Conservation (phyloP, 1,140 invertebrate species). For the Choristoneura fumiferana region DNA sequence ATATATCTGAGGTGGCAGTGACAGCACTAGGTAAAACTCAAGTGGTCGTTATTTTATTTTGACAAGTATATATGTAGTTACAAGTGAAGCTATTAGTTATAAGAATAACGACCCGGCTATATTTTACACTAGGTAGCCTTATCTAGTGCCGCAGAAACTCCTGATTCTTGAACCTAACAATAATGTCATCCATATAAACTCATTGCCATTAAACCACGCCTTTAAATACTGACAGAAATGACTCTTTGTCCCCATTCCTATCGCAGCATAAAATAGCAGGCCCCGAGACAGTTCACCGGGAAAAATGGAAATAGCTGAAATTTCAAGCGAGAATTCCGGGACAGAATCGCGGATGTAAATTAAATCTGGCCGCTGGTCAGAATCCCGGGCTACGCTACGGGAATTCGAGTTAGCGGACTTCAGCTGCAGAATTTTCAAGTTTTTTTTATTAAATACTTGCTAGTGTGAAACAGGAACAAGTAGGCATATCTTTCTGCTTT, state of each 20-base stretch:
- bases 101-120: no score
- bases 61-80: no score
- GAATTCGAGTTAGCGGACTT: conserved; percentile 23
- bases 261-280: conserved; percentile 6
- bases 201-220: background rate
- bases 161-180: background rate
- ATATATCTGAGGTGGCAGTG: no score
- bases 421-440: background rate
- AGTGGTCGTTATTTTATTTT: no score
- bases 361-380: conserved; percentile 48
- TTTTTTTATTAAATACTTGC: no score
- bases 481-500: no score
- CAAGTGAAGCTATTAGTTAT: no score
- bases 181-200: background rate
- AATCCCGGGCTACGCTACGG: conserved; percentile 27
- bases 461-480: no score
- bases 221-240: conserved; percentile 1
- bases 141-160: no score
- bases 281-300: conserved; percentile 23
- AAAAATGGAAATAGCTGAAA: conserved; percentile 25
- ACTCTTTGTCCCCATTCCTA: background rate
- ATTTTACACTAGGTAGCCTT: no score
- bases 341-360: conserved; percentile 39
- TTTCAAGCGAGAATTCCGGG: conserved; percentile 21
- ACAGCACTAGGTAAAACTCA: no score